Base-by-base conservation (phyloP, 2,113 vertebrate species). In the Bos indicus region DNA sequence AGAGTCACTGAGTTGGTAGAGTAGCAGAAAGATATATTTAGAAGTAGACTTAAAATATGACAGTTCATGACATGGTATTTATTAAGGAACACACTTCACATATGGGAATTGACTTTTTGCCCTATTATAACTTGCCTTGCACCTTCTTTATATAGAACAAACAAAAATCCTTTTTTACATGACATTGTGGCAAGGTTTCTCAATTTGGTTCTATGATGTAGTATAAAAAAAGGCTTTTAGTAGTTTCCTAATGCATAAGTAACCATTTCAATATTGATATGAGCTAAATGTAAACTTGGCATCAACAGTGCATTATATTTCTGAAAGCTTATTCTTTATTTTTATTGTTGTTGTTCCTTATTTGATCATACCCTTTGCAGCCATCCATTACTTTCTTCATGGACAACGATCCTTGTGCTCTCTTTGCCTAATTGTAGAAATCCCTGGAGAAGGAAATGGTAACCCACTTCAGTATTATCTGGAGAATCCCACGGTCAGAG, bases 61-160 rank as follows among this genome's bases (percentile, higher is more conserved):
- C 56, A 93, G 95, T 95, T 98, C 94, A 83, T 95, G 96, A 96
- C 96, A 95, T 94, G 89, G 90, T 83, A 97, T 97, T 98, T 97
- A 97, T 92, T 96, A 96, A 96, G 96, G 83, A 95, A 71, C 64
- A 91, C 74, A 91, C 71, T 96, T 96, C 96, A 86, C 90, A 92
- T 52, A 15, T 15, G 81, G 91, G 95, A 98, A 30, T 64, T 96
- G 97, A 94, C 92, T 97, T 95, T 97, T 94, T 91, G 91, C 80
- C 94, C 96, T 90, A 9, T 15, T 43, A 71, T 96, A 64, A 43
- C 87, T 97, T 98, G 59, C 64, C 67, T 97, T 59, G 28, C 6
- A 92, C 64, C 21, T 95, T 81, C 52, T 97, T 97, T 96, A 83
- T 92, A 96, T 0, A 96, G 91, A 98, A 95, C 81, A 97, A 96